phyloP scores from a whole-genome alignment of 1,140 invertebrate genomes.

The Panulirus ornatus region DNA sequence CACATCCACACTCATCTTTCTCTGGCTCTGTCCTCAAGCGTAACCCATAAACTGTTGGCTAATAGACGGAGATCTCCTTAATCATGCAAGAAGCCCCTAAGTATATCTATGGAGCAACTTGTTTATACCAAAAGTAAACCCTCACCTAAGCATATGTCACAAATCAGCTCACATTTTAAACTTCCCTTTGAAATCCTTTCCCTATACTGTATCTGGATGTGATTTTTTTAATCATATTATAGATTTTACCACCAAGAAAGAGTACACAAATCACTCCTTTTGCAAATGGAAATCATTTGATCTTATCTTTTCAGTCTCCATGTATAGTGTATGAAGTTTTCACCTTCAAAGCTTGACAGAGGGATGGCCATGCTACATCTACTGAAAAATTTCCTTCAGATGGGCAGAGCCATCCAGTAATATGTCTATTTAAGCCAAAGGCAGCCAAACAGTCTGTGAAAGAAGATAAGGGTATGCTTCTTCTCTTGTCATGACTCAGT shows the following conservation, averaged over 20 bases:
- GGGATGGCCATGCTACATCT: background rate
- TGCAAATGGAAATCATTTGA: background rate
- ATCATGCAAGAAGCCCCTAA: background rate
- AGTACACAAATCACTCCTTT: background rate
- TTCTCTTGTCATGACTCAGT: background rate
- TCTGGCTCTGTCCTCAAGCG: constrained; percentile 72
- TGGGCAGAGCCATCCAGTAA: background rate
- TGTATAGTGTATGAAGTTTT: background rate
- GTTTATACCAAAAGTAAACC: background rate
- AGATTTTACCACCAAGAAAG: background rate
- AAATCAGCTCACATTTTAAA: background rate
- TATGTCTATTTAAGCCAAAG: background rate
- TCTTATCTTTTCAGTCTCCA: background rate
- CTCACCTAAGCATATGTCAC: background rate
- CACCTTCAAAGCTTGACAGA: background rate
- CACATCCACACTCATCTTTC: constrained; percentile 72
- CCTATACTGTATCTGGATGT: background rate
- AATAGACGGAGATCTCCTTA: background rate
- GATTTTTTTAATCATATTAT: background rate
- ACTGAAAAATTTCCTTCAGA: background rate
- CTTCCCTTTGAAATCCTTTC: background rate
- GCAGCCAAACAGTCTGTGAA: too few relatives aligned
- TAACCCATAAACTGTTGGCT: constrained; percentile 51
- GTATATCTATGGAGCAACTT: background rate
- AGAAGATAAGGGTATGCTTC: background rate